These are phyloP conservation scores for Thalpophila matura DNA, from an alignment of 2,888 invertebrate genomes.

Conservation along the genomic window DNA sequence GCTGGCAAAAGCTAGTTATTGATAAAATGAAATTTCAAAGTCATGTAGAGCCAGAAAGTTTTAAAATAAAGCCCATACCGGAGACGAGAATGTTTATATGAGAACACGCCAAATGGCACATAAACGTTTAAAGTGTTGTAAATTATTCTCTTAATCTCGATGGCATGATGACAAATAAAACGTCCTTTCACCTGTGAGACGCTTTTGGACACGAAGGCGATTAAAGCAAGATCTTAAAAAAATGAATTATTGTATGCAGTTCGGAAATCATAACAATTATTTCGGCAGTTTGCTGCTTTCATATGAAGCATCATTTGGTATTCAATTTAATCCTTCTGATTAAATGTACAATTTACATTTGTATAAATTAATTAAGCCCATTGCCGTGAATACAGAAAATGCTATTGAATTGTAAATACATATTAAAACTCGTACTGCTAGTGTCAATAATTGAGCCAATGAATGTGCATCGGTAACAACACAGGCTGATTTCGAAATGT, in stretches of 20 bases:
- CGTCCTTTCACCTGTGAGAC: conserved; percentile 81
- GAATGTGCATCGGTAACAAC: conserved; percentile 39
- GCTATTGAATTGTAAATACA: conserved; percentile 46
- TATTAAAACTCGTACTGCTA: conserved; percentile 36
- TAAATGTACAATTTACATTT: conserved; percentile 29
- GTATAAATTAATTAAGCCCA: conserved; percentile 33
- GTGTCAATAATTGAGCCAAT: conserved; percentile 46
- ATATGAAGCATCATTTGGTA: conserved; percentile 8
- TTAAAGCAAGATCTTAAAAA: conserved; percentile 17
- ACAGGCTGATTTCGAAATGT: conserved; percentile 65
- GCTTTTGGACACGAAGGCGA: conserved; percentile 56
- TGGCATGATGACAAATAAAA: conserved; percentile 81
- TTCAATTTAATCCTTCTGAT: conserved; percentile 15
- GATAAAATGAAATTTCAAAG: conserved; percentile 23
- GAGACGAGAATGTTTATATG: conserved; percentile 75
- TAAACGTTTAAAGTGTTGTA: conserved; percentile 84
- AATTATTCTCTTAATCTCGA: conserved; percentile 79
- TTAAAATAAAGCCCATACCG: conserved; percentile 74
- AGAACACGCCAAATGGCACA: conserved; percentile 82
- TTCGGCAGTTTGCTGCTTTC: conserved; percentile 4
- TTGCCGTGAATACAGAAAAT: conserved; percentile 32
- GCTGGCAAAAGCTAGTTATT: too few species aligned
- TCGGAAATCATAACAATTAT: conserved; percentile 25
- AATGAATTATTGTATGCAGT: conserved; percentile 17
- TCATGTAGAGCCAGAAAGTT: conserved; percentile 62